Evolutionary conservation across 2,113 vertebrate genomes (phyloP).

Genomic region (Neomonachus schauinslandi): DNA sequence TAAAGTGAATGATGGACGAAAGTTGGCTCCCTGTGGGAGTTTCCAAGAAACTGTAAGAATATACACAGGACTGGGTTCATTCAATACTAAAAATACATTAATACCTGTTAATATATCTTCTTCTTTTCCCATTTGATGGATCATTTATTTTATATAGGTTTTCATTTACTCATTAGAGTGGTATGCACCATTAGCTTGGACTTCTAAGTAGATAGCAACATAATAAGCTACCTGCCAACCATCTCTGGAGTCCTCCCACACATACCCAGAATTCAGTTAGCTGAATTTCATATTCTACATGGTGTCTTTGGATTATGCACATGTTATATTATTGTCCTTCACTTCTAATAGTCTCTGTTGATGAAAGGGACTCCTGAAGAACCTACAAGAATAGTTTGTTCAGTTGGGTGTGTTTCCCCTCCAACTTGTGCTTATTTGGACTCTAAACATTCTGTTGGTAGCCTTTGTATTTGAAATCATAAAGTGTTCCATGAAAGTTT

Average conservation of each 20-base stretch:
- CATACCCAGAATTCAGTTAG: neutral
- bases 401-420: neutral
- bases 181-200: constrained; percentile 39
- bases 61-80: neutral
- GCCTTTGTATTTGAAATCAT: neutral
- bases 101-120: constrained; percentile 53
- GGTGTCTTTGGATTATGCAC: neutral
- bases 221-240: neutral
- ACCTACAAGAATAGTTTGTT: neutral
- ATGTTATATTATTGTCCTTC: neutral
- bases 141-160: constrained; percentile 64
- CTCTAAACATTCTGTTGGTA: neutral
- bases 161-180: constrained; percentile 66
- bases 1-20: constrained; percentile 58
- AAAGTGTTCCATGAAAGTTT: neutral
- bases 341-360: neutral
- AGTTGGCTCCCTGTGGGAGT: constrained; percentile 50
- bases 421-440: neutral
- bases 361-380: neutral
- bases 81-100: constrained; percentile 43
- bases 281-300: neutral
- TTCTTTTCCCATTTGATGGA: constrained; percentile 35
- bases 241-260: constrained; percentile 20
- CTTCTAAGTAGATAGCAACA: constrained; percentile 45
- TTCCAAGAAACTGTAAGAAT: constrained; percentile 48